These are phyloP conservation scores for Caenorhabditis drosophilae DNA, from an alignment of 2,888 invertebrate species.

Conservation along the genomic window DNA sequence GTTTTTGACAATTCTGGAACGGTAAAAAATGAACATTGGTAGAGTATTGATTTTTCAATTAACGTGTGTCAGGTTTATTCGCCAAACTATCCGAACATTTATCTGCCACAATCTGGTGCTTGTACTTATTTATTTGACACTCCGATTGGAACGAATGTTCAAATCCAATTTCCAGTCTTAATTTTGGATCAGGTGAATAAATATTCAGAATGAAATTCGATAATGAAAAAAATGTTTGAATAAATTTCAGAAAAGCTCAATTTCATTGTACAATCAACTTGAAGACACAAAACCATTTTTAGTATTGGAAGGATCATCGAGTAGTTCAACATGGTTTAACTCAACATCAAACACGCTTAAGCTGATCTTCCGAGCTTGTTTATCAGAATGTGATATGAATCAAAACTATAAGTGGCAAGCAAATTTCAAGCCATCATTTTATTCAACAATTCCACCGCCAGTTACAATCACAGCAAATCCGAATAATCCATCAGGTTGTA, in stretches of 20 bases:
- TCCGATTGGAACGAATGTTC: slow-evolving; percentile 16
- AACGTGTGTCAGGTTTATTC: slow-evolving; percentile 12
- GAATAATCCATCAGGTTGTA: slow-evolving; percentile 29
- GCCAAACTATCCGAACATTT: slow-evolving; percentile 27
- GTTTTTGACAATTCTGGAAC: slow-evolving; percentile 29
- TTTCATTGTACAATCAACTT: slow-evolving; percentile 7
- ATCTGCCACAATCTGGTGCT: slow-evolving; percentile 12
- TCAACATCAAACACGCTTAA: slow-evolving; percentile 33
- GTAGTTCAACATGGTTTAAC: slow-evolving; percentile 19
- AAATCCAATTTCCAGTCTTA: slow-evolving; percentile 28
- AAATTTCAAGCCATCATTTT: slow-evolving; percentile 19
- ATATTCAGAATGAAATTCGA: no score
- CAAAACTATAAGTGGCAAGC: slow-evolving; percentile 23
- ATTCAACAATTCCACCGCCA: slow-evolving; percentile 11
- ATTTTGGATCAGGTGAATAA: slow-evolving; percentile 9
- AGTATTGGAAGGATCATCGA: slow-evolving; percentile 12
- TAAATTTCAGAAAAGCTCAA: neutral
- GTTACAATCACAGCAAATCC: slow-evolving; percentile 31
- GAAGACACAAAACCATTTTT: slow-evolving; percentile 24
- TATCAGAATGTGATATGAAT: slow-evolving; percentile 8
- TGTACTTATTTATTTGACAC: slow-evolving; percentile 26
- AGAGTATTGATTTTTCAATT: neutral
- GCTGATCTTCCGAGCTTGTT: slow-evolving; percentile 29
- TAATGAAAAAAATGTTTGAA: no score
- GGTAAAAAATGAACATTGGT: neutral